These are phyloP conservation scores for Sus scrofa DNA, from an alignment of 2,113 vertebrate genomes.

Conservation along the genomic window T2T-Sscrofa CM000813.6:83744501-83745000, in stretches of 20 bases:
- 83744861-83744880: background rate
- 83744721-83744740: background rate
- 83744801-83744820: background rate
- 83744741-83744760: background rate
- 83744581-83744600: rapidly evolving
- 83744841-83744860: background rate
- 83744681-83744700: background rate
- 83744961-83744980: constrained; percentile 58
- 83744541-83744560: background rate
- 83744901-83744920: constrained; percentile 64
- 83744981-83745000: constrained; percentile 60
- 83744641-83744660: rapidly evolving
- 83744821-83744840: too few species aligned
- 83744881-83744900: background rate
- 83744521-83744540: too few species aligned
- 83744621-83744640: rapidly evolving
- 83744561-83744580: background rate
- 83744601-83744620: background rate
- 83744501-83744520: too few species aligned
- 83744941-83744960: constrained; percentile 54
- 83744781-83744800: background rate
- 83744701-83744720: background rate
- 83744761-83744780: background rate
- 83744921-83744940: constrained; percentile 18
- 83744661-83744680: rapidly evolving